A percentile compares a stretch with the other conserved stretches of the same genome.
phyloP scores from a whole-genome alignment of 2,888 invertebrate species.

The Trachelus iudaicus region DNA sequence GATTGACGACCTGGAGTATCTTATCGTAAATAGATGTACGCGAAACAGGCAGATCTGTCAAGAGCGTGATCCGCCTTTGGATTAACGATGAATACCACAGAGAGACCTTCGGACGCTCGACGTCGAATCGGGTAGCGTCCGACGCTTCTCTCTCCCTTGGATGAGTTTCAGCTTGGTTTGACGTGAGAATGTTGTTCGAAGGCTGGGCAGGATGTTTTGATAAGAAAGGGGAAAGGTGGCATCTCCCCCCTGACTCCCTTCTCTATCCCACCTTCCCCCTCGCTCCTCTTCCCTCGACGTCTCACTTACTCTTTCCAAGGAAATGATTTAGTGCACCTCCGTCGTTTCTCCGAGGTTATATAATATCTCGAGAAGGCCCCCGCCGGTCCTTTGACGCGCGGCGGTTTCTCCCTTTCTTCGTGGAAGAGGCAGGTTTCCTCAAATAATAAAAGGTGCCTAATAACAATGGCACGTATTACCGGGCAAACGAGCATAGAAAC shows the following conservation, averaged over 20 bases:
- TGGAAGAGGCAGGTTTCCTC: not conserved
- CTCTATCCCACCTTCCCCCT: not conserved
- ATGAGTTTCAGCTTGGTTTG: not conserved
- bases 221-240: not conserved
- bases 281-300: not conserved
- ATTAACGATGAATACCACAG: not conserved
- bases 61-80: not conserved
- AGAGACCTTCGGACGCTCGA: not conserved
- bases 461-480: slow-evolving; percentile 12
- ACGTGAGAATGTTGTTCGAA: not conserved
- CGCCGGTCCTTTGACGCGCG: not conserved
- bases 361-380: not conserved
- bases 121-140: not conserved
- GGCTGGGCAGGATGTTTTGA: slow-evolving; percentile 4
- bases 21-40: not conserved
- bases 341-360: not conserved
- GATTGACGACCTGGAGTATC: not conserved
- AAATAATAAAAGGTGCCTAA: slow-evolving; percentile 6
- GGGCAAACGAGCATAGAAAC: slow-evolving; percentile 22
- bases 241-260: slow-evolving; percentile 11
- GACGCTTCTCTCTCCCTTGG: not conserved
- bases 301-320: not conserved
- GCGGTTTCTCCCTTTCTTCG: not conserved
- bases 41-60: not conserved
- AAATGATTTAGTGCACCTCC: slow-evolving; percentile 1